Percentiles rank a stretch among this genome's conserved stretches.
These are phyloP conservation scores for Typhlomys cinereus DNA, from an alignment of 2,113 vertebrate species.

Conservation along the genomic window DNA sequence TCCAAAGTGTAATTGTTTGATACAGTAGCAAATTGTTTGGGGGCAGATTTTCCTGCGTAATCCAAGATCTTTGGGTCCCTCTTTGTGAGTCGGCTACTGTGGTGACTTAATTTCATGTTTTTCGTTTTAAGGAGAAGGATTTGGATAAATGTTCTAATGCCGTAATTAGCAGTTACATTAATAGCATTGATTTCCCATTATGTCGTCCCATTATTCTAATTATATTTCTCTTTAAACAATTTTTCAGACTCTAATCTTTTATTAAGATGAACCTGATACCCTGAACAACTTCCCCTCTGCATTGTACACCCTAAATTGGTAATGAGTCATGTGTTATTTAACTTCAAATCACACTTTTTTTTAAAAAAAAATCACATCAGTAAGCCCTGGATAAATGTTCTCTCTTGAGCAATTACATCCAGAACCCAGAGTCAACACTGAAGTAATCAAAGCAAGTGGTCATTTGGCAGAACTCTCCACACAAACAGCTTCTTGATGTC, in stretches of 20 bases:
- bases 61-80: slow-evolving; percentile 29
- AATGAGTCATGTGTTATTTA: slow-evolving; percentile 60
- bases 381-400: slow-evolving; percentile 35
- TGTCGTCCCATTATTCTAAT: slow-evolving; percentile 77
- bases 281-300: slow-evolving; percentile 44
- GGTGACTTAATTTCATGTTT: slow-evolving; percentile 77
- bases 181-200: slow-evolving; percentile 79
- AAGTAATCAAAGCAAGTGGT: slow-evolving; percentile 51
- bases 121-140: slow-evolving; percentile 74
- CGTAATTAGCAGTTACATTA: slow-evolving; percentile 80
- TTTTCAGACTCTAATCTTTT: slow-evolving; percentile 74
- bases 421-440: background rate
- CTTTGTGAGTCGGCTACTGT: slow-evolving; percentile 59
- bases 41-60: slow-evolving; percentile 56
- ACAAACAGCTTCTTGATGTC: slow-evolving; percentile 55
- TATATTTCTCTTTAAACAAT: slow-evolving; percentile 79
- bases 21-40: background rate
- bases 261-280: slow-evolving; percentile 49
- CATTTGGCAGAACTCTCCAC: slow-evolving; percentile 18
- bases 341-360: slow-evolving; percentile 52
- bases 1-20: background rate
- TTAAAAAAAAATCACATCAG: slow-evolving; percentile 5
- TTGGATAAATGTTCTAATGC: slow-evolving; percentile 79
- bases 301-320: slow-evolving; percentile 38
- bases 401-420: slow-evolving; percentile 55